Conservation (phyloP, 2,113 vertebrate species). For the Triplophysa tibetana region DNA sequence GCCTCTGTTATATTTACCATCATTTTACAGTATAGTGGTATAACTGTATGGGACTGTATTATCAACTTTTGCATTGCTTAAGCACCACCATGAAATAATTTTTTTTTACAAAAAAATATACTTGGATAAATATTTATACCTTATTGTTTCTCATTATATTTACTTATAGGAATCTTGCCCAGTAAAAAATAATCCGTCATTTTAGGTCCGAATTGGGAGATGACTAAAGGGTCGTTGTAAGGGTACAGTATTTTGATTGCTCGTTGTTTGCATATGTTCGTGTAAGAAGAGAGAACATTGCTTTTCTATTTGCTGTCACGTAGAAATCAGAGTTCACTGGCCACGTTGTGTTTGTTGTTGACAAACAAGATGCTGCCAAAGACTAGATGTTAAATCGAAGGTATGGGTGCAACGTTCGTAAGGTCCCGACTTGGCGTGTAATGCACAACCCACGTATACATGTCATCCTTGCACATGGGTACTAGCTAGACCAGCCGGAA, state of each 20-base stretch:
- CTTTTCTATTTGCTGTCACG: neutral
- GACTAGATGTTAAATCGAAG: too few relatives aligned
- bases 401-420: too few relatives aligned
- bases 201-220: neutral
- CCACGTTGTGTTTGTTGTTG: neutral
- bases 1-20: constrained; percentile 18
- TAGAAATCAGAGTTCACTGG: constrained; percentile 39
- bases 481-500: too few relatives aligned
- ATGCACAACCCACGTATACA: too few relatives aligned
- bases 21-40: constrained; percentile 22
- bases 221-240: neutral
- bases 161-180: neutral
- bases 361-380: too few relatives aligned
- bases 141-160: constrained; percentile 11
- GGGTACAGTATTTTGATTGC: constrained; percentile 9
- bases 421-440: too few relatives aligned
- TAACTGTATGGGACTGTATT: neutral
- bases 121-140: constrained; percentile 34
- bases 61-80: neutral
- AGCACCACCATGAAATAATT: constrained; percentile 24
- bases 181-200: neutral
- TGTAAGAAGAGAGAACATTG: constrained; percentile 7
- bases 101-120: constrained; percentile 20
- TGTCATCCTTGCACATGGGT: too few relatives aligned
- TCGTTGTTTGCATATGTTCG: constrained; percentile 3